Evolutionary conservation across 2,113 vertebrate species (phyloP).

Genomic region (Glareola pratincola): DNA sequence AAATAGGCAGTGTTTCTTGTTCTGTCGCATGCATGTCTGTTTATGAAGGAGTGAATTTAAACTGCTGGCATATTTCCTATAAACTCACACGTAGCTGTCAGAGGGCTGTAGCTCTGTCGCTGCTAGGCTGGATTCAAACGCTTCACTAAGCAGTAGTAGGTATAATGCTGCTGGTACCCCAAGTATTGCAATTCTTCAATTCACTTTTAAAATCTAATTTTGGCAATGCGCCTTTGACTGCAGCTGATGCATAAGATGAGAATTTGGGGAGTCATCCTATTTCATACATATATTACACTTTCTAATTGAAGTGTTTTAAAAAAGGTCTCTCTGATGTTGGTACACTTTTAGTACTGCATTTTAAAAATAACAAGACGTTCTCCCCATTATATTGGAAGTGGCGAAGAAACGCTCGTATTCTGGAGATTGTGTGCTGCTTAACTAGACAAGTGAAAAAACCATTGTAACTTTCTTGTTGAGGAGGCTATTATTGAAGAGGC

Average conservation of each 20-base stretch:
- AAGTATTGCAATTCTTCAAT: not conserved
- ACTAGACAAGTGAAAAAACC: not conserved
- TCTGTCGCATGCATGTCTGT: not conserved
- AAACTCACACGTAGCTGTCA: not conserved
- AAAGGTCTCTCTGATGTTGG: not conserved
- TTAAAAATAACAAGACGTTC: not conserved
- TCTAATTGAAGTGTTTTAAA: not conserved
- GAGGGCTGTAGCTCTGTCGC: not conserved
- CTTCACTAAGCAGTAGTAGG: not conserved
- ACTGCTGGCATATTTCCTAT: not conserved
- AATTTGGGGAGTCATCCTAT: not conserved
- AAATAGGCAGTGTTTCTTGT: not conserved
- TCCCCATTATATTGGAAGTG: not conserved
- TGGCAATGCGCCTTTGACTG: not conserved
- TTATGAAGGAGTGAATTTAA: not conserved
- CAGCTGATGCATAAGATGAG: not conserved
- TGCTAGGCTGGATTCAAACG: not conserved
- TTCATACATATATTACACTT: not conserved
- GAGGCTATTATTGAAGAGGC: not conserved
- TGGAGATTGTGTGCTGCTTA: not conserved
- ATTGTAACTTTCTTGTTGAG: not conserved
- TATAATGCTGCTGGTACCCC: not conserved
- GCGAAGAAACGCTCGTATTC: not conserved
- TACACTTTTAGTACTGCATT: not conserved
- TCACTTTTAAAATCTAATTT: not conserved